These are phyloP conservation scores for Elegia similella DNA, from an alignment of 2,888 invertebrate species.

Conservation along the genomic window DNA sequence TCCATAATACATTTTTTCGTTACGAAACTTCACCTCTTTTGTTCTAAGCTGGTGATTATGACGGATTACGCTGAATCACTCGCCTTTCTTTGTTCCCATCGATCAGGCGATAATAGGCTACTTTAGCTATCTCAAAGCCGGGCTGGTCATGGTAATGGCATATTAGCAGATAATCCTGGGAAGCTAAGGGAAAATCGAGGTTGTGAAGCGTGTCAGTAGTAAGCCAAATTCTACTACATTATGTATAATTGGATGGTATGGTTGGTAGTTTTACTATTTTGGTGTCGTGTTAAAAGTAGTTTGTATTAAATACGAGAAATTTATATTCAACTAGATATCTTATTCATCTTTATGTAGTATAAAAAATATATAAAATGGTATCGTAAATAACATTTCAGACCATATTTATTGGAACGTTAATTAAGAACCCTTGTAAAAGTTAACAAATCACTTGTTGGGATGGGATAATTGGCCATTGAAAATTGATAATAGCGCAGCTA, in stretches of 20 bases:
- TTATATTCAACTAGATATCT: no score
- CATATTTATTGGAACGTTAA: neutral
- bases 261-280: no score
- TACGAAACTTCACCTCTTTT: neutral
- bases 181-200: neutral
- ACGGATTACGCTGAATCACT: constrained; percentile 18
- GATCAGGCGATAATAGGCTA: neutral
- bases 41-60: constrained; percentile 17
- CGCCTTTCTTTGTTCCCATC: constrained; percentile 1
- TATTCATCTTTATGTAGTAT: neutral
- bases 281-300: no score
- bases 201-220: neutral
- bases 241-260: no score
- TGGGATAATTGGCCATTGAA: neutral
- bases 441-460: neutral
- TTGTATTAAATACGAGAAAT: no score
- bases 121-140: constrained; percentile 4
- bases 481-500: neutral
- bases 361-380: neutral
- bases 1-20: neutral
- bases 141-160: neutral
- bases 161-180: neutral
- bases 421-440: neutral
- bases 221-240: no score
- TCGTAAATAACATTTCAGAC: neutral